Evolutionary conservation across 2,888 invertebrate genomes (phyloP).

Genomic region (Axea sp.): DNA sequence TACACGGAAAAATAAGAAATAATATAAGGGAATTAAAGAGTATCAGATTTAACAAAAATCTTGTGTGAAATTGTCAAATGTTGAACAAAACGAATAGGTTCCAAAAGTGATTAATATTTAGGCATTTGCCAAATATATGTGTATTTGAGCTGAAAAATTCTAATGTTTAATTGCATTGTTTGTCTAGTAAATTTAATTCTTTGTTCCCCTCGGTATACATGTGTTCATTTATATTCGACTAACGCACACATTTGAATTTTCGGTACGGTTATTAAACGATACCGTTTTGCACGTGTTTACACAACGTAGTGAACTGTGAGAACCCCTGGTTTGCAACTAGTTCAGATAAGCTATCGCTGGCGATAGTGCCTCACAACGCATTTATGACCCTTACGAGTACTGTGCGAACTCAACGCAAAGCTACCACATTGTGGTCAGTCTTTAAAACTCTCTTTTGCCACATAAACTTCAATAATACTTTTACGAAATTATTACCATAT

Average conservation of each 20-base stretch:
- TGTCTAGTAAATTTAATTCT: no score
- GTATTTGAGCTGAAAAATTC: no score
- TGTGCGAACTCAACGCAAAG: slow-evolving; percentile 39
- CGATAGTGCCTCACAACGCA: slow-evolving; percentile 73
- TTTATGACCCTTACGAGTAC: slow-evolving; percentile 61
- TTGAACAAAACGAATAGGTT: no score
- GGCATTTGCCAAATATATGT: no score
- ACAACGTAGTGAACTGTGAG: slow-evolving; percentile 67
- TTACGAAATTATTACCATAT: no score
- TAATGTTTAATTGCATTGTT: no score
- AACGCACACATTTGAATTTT: slow-evolving; percentile 10
- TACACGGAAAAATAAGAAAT: no score
- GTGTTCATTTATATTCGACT: slow-evolving; percentile 4
- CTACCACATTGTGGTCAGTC: slow-evolving; percentile 46
- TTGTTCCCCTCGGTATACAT: not conserved
- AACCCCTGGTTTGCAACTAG: slow-evolving; percentile 76
- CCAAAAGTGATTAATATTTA: no score
- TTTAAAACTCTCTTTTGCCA: slow-evolving; percentile 23
- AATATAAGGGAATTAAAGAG: no score
- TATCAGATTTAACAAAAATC: no score
- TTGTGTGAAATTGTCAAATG: no score
- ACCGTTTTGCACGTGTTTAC: slow-evolving; percentile 57
- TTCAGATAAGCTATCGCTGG: slow-evolving; percentile 77
- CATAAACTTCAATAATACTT: no score
- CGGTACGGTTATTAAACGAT: slow-evolving; percentile 45